Evolutionary conservation across 2,797 vertebrate species (phyloP).

Genomic region (Myotis daubentonii): DNA sequence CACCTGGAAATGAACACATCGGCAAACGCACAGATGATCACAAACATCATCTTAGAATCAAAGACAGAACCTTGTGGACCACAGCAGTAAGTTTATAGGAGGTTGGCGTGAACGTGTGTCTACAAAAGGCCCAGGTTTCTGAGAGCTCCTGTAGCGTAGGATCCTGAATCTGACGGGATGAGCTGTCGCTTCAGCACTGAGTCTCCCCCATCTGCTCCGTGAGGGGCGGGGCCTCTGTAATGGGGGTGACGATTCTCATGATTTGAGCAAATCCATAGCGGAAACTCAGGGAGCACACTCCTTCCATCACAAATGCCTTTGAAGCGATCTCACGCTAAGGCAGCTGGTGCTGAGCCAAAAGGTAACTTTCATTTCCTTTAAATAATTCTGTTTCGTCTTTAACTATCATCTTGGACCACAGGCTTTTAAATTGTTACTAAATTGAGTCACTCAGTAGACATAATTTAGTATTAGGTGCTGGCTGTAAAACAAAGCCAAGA

Average conservation of each 20-base stretch:
- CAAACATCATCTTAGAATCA: background rate
- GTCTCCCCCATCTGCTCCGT: rapidly evolving
- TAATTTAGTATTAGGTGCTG: slow-evolving; percentile 54
- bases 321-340: slow-evolving; percentile 38
- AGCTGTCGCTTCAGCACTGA: rapidly evolving
- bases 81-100: background rate
- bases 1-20: background rate
- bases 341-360: slow-evolving; percentile 56
- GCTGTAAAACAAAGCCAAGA: slow-evolving; percentile 65
- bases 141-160: background rate
- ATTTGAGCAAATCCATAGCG: background rate
- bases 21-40: background rate
- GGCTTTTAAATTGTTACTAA: slow-evolving; percentile 58
- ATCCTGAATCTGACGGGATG: rapidly evolving
- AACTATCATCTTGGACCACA: slow-evolving; percentile 53
- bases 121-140: background rate
- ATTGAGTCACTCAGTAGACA: slow-evolving; percentile 56
- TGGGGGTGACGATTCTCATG: background rate
- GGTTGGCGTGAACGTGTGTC: background rate
- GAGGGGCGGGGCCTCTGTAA: background rate
- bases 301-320: background rate
- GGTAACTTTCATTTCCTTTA: slow-evolving; percentile 71
- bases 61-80: background rate
- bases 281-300: slow-evolving; percentile 19
- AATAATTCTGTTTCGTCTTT: slow-evolving; percentile 39